Percentiles rank a stretch among this genome's conserved stretches.
These are phyloP conservation scores for Diarsia mendica DNA, from an alignment of 2,888 invertebrate species.

Conservation along the genomic window DNA sequence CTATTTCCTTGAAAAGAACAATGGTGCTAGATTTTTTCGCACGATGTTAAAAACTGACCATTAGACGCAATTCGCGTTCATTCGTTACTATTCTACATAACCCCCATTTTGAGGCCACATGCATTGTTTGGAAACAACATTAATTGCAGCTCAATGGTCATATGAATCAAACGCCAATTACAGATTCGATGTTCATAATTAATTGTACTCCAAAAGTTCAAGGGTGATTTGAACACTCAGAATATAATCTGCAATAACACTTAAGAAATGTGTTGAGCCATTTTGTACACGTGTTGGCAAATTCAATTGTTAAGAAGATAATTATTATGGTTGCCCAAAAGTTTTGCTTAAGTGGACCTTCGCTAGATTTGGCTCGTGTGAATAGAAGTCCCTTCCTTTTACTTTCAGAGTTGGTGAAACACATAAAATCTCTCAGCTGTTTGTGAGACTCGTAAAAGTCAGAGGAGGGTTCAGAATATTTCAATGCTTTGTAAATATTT, in stretches of 20 bases:
- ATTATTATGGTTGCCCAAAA: conserved; percentile 36
- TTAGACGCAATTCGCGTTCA: conserved; percentile 81
- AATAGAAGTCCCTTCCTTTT: conserved; percentile 19
- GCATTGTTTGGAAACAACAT: conserved; percentile 72
- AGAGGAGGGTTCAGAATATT: conserved; percentile 35
- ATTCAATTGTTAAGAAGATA: conserved; percentile 55
- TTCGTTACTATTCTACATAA: conserved; percentile 74
- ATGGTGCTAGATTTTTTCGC: conserved; percentile 81
- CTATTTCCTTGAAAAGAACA: conserved; percentile 78
- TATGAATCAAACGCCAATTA: conserved; percentile 67
- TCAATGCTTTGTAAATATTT: conserved; percentile 43
- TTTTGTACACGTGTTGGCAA: conserved; percentile 45
- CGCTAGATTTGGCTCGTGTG: conserved; percentile 32
- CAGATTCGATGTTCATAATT: conserved; percentile 60
- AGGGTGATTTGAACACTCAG: conserved; percentile 43
- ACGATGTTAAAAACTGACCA: conserved; percentile 79
- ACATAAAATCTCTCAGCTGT: conserved; percentile 43
- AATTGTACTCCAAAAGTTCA: conserved; percentile 55
- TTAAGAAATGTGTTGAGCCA: conserved; percentile 42
- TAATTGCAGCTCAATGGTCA: conserved; percentile 70
- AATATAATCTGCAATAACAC: conserved; percentile 29
- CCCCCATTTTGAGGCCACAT: conserved; percentile 69
- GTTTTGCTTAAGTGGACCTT: conserved; percentile 28
- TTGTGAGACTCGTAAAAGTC: conserved; percentile 44
- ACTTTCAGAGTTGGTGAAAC: conserved; percentile 14